Base-by-base conservation (phyloP, 1,140 invertebrate species). In the Centruroides vittatus region DNA sequence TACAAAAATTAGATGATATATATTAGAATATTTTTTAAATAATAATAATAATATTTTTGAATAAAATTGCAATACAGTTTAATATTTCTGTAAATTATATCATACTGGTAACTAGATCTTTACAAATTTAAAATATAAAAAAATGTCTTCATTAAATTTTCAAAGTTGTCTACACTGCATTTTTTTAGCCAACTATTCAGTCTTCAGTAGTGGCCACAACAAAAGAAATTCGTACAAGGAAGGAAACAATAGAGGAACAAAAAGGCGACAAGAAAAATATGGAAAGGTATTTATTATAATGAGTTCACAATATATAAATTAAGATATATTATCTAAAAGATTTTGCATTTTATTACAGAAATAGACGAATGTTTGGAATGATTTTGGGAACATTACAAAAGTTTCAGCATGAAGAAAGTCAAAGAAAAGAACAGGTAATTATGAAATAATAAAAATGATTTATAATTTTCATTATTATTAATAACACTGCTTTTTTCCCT, bases 311-410 rank as follows among this genome's bases (percentile, higher is more conserved):
- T 23, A 23, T 23, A 23, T 23, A 23, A 23, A 23, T 23, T 23
- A 23, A 23, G 23, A 23, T 23, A 23, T 23, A 23, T 23, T 23
- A 23, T 23, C 23, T 23, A 23, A 23, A 23, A 23, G 23, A 23
- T 23, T 23, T 23, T 23, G 13, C 7, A 35, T 62, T 51, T 61
- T 55, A 46, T 63, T 71, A 62, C 55, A 77, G 92, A 64, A 95
- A 95, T 76, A 81, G 86, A 63, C 80, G 94, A 64, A 96, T 98
- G 87, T 96, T 98, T 79, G 92, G 93, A 35, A 88, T 89, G 41
- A 76, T 98, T 48, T 74, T 98, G 47, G 93, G 93, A 5, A 97
- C 93, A 51, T 74, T 98, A 64, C 89, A 95, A 70, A 93, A 91
- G 73, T 98, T 98, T 73, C 86, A 91, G 70, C 87, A 91, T 72